Conservation (phyloP, 2,113 vertebrate genomes). For the Electrona antarctica region DNA sequence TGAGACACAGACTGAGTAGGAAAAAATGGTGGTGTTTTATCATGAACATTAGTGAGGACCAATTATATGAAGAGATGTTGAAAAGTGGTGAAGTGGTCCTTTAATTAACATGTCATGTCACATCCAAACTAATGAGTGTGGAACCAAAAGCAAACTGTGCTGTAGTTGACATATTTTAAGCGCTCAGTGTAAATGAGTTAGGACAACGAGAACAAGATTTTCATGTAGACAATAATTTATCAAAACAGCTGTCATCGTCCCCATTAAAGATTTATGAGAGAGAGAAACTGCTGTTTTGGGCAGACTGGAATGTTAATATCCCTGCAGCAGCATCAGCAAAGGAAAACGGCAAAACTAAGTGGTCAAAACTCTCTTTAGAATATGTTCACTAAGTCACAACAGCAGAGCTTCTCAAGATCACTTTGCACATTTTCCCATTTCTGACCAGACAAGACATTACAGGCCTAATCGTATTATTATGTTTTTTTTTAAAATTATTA, state of each 20-base stretch:
- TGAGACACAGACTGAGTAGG: too few species aligned
- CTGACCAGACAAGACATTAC: too few species aligned
- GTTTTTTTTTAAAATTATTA: too few species aligned
- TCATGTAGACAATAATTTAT: slow-evolving; percentile 7
- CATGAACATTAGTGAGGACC: too few species aligned
- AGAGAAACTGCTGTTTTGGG: neutral
- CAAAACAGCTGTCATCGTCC: slow-evolving; percentile 27
- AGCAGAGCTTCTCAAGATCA: too few species aligned
- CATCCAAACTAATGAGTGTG: slow-evolving; percentile 45
- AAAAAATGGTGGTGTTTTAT: too few species aligned
- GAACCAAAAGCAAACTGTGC: slow-evolving; percentile 42
- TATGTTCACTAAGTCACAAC: too few species aligned
- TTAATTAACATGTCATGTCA: slow-evolving; percentile 38
- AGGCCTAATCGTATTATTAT: too few species aligned
- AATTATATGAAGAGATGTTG: too few species aligned
- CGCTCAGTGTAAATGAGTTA: slow-evolving; percentile 37
- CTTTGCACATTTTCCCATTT: too few species aligned
- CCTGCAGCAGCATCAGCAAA: neutral
- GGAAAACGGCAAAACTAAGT: neutral
- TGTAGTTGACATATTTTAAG: slow-evolving; percentile 17
- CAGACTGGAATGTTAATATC: slow-evolving; percentile 14
- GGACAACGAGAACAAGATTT: slow-evolving; percentile 30
- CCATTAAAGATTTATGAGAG: slow-evolving; percentile 35
- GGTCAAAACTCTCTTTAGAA: neutral
- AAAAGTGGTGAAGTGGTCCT: too few species aligned